Conservation (phyloP, 53 echinoderm and acorn worm genomes). For the Hippasteria phrygiana region DNA sequence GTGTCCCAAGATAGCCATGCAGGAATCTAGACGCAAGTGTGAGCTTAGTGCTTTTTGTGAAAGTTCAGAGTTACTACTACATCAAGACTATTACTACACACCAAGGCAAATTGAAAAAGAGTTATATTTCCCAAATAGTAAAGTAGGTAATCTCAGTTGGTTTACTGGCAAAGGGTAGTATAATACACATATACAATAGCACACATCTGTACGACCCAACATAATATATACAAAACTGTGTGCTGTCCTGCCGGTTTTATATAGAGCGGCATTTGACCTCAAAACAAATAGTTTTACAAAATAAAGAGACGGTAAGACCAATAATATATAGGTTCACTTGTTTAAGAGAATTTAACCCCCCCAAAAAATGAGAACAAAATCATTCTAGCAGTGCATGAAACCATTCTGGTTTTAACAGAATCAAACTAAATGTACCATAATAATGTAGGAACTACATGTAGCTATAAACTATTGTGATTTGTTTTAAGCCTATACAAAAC, state of each 20-base stretch:
- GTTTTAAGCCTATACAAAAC: conserved; percentile 34
- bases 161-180: conserved; percentile 27
- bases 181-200: conserved; percentile 51
- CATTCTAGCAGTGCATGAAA: background rate
- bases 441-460: conserved; percentile 40
- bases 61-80: background rate
- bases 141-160: background rate
- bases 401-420: conserved; percentile 5
- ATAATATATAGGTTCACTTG: no score
- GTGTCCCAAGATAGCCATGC: no score
- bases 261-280: background rate
- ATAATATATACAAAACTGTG: conserved; percentile 63
- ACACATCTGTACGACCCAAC: conserved; percentile 55
- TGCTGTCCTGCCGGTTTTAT: conserved; percentile 5
- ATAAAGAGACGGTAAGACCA: conserved; percentile 10
- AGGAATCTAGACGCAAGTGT: no score
- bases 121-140: background rate
- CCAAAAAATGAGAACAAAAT: background rate
- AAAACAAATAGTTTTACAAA: conserved; percentile 24
- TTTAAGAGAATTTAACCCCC: background rate
- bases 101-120: background rate
- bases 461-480: conserved; percentile 20
- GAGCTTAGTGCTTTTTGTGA: no score
- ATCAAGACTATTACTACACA: background rate
- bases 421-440: conserved; percentile 13